Conservation (phyloP, 2,888 invertebrate genomes). For the Julus scanicus region DNA sequence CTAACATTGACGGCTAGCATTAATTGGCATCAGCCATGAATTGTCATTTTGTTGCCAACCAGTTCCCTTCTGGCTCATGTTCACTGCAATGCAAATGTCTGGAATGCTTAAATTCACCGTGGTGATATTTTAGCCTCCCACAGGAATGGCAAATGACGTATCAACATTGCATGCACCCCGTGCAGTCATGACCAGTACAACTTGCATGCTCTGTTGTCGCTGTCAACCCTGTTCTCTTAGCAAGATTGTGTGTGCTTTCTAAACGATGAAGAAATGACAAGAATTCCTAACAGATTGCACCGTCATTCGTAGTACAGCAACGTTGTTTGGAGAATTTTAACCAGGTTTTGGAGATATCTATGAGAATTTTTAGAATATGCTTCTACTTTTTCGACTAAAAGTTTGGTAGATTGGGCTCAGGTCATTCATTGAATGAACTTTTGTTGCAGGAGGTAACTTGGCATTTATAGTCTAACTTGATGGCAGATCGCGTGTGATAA, state of each 20-base stretch:
- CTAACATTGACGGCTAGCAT: neutral
- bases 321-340: no score
- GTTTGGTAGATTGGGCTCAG: no score
- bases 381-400: no score
- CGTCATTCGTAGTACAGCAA: neutral
- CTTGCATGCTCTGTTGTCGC: neutral
- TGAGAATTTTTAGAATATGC: no score
- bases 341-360: no score
- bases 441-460: neutral
- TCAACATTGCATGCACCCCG: neutral
- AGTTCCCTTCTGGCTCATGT: neutral
- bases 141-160: neutral
- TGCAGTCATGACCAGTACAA: neutral
- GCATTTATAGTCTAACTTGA: neutral
- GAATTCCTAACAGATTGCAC: neutral
- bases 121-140: slow-evolving; percentile 8
- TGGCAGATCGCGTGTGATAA: neutral
- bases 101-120: neutral
- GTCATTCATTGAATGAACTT: no score
- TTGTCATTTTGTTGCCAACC: neutral
- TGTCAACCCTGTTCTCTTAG: neutral
- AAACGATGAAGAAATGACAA: neutral
- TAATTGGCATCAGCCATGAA: neutral
- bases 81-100: neutral
- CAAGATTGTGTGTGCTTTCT: neutral